phyloP scores from a whole-genome alignment of 2,888 invertebrate genomes.

The Eristalinus sepulchralis region DNA sequence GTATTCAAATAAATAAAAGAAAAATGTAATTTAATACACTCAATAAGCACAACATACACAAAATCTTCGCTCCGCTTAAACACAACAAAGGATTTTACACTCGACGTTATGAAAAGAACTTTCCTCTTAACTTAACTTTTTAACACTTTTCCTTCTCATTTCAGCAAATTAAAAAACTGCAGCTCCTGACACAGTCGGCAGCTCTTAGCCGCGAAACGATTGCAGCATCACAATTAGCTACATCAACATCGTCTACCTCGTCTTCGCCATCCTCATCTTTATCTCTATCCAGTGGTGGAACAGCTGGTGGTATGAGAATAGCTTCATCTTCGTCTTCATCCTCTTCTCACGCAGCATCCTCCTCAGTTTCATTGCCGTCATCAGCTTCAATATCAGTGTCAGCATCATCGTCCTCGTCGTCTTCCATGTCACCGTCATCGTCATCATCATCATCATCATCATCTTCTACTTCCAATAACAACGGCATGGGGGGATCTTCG shows the following conservation, averaged over 20 bases:
- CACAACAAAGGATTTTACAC: neutral
- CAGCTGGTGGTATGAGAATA: constrained; percentile 45
- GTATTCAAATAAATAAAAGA: too few relatives aligned
- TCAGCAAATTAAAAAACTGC: constrained; percentile 81
- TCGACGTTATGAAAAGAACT: neutral
- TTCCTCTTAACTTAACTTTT: neutral
- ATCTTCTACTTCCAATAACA: constrained; percentile 52
- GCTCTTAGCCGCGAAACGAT: constrained; percentile 80
- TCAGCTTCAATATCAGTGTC: constrained; percentile 63
- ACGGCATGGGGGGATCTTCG: constrained; percentile 39
- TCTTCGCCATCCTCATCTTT: constrained; percentile 69
- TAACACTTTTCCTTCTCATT: constrained; percentile 16
- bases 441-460: constrained; percentile 15
- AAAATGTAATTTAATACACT: too few relatives aligned
- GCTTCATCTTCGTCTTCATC: constrained; percentile 60
- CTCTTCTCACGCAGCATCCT: constrained; percentile 71
- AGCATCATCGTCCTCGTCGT: constrained; percentile 48
- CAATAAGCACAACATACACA: too few relatives aligned
- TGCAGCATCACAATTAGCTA: constrained; percentile 80
- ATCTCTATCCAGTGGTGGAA: constrained; percentile 51
- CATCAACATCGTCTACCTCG: constrained; percentile 76
- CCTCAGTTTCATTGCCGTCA: constrained; percentile 72
- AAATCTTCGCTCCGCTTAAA: too few relatives aligned
- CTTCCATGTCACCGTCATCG: constrained; percentile 27
- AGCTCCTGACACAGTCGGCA: constrained; percentile 80